These are phyloP conservation scores for Colostygia pectinataria DNA, from an alignment of 2,888 invertebrate genomes.

Conservation along the genomic window DNA sequence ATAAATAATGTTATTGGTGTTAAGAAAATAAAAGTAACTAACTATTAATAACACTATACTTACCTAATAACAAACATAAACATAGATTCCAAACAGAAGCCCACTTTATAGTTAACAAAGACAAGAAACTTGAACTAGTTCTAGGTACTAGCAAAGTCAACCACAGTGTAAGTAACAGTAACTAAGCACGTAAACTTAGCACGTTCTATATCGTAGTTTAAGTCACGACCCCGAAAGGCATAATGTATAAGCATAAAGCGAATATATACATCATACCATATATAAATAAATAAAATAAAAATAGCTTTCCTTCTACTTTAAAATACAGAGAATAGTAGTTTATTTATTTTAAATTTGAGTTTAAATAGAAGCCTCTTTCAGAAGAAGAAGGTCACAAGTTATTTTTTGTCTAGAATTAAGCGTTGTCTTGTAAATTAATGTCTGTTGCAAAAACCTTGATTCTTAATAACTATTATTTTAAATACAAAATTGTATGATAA, in stretches of 20 bases:
- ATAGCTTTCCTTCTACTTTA: too few species aligned
- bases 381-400: too few species aligned
- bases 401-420: too few species aligned
- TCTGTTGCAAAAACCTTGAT: too few species aligned
- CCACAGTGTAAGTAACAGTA: conserved; percentile 13
- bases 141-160: conserved; percentile 48
- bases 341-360: too few species aligned
- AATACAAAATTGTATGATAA: too few species aligned
- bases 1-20: too few species aligned
- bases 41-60: background rate
- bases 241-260: conserved; percentile 15
- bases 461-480: too few species aligned
- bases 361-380: too few species aligned
- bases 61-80: too few species aligned
- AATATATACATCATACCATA: background rate
- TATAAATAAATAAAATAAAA: background rate
- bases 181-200: conserved; percentile 50
- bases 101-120: conserved; percentile 30
- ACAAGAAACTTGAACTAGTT: conserved; percentile 61
- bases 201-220: conserved; percentile 55
- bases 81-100: conserved; percentile 11
- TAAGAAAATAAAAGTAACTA: background rate
- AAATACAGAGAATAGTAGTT: too few species aligned
- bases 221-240: conserved; percentile 53
- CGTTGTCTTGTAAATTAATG: too few species aligned